A percentile compares a stretch with the other conserved stretches of the same genome.
Conservation (phyloP, 2,797 vertebrate species). For the Hephaestus fuliginosus region DNA sequence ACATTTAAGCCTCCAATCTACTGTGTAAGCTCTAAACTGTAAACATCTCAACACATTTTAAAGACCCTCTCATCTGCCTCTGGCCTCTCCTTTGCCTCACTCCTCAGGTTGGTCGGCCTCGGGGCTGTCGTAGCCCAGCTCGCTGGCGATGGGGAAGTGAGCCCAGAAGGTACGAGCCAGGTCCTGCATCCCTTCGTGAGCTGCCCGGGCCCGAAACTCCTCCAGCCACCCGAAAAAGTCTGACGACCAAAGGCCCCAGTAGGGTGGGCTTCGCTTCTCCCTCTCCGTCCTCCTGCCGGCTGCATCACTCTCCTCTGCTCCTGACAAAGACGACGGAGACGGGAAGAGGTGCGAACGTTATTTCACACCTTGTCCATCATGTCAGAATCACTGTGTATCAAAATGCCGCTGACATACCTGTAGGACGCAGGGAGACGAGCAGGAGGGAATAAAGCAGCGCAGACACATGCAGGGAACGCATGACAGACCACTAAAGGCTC, state of each 20-base stretch:
- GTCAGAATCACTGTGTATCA: conserved; percentile 7
- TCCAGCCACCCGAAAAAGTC: conserved; percentile 80
- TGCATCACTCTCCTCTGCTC: conserved; percentile 32
- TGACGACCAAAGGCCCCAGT: conserved; percentile 78
- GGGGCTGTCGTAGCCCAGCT: conserved; percentile 69
- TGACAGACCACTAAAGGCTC: conserved; percentile 1
- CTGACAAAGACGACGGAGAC: conserved; percentile 19
- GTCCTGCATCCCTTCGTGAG: conserved; percentile 64
- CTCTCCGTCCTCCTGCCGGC: conserved; percentile 30
- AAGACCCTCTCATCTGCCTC: neutral
- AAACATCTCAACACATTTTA: neutral
- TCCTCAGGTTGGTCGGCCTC: conserved; percentile 55
- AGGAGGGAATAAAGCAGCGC: conserved; percentile 41
- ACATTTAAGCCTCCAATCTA: neutral
- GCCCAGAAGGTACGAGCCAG: conserved; percentile 73
- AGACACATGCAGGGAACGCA: conserved; percentile 13
- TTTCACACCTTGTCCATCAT: conserved; percentile 28
- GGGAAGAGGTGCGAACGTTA: conserved; percentile 15
- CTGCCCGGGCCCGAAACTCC: conserved; percentile 66
- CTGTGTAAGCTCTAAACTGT: neutral
- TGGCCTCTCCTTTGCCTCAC: conserved; percentile 35
- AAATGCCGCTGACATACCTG: conserved; percentile 38
- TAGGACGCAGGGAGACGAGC: conserved; percentile 29
- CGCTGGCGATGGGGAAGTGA: conserved; percentile 72
- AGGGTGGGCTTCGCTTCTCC: conserved; percentile 62